Base-by-base conservation (phyloP, 2,113 vertebrate species). In the Narcine bancroftii region DNA sequence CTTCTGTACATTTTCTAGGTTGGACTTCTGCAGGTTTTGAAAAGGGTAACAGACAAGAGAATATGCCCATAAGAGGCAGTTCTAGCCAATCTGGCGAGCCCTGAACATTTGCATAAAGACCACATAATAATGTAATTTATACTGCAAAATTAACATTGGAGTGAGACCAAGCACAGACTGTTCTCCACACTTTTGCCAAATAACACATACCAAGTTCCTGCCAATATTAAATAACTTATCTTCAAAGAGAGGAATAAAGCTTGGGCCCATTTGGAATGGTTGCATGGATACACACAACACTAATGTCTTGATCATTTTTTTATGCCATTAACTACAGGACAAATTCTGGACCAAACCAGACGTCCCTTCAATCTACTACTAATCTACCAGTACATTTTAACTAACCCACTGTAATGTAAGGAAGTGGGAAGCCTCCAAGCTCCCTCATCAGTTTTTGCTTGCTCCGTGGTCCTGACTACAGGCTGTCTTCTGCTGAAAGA, bases 131-230 rank as follows among this genome's bases (percentile, higher is more conserved):
- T 36, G 50, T 33, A 47, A 83, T 83, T 83, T 56, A 83, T 83
- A 56, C 79, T 56, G 50, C 26, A 56, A n/a, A 83, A 56, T 79
- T 47, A 79, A 24, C 76, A 79, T 50, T 83, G 79, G 79, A 36
- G 60, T 17, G 13, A 87, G n/a, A 87, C n/a, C 17, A 87, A 87
- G 81, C 81, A 87, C 81, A 87, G 81, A 63, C 81, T 87, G 81
- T 87, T 60, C 81, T 63, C 53, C 81, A 4, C 56, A 87, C 21
- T 29, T 26, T 87, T 87, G 53, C 81, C 81, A 87, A 87, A 60
- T 87, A 15, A 87, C 53, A 87, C 81, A 87, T 17, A 60, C 33
- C 33, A 56, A 63, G 6, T 9, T 36, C 53, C 19, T 36, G n/a
- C 81, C 81, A 63, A 10, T 56, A n/a, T 56, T 47, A 83, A 83